Conservation (phyloP, 2,888 invertebrate species). For the Orthosia incerta region DNA sequence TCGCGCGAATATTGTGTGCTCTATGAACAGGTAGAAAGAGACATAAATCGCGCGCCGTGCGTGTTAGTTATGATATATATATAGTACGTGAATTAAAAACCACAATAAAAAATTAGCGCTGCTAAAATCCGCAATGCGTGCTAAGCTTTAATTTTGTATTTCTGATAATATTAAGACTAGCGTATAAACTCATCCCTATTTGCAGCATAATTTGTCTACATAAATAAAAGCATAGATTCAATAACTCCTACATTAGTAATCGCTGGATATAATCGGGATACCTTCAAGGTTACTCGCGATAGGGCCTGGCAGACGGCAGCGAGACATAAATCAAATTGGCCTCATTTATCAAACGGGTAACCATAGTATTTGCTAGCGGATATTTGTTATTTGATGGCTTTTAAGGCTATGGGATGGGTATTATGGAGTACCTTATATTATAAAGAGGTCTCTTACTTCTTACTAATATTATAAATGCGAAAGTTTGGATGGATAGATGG, state of each 20-base stretch:
- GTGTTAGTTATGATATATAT: too few species aligned
- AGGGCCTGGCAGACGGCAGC: conserved; percentile 34
- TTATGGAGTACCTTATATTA: neutral
- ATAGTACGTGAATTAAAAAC: too few species aligned
- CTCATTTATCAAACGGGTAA: conserved; percentile 54
- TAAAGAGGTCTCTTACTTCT: too few species aligned
- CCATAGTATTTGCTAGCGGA: conserved; percentile 34
- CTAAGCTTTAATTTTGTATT: too few species aligned
- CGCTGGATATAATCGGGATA: conserved; percentile 13
- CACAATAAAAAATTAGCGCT: too few species aligned
- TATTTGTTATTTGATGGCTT: conserved; percentile 47
- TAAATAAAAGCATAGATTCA: conserved; percentile 42
- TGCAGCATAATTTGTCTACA: conserved; percentile 28
- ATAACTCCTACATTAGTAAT: conserved; percentile 40
- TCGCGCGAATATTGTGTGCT: too few species aligned
- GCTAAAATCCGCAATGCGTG: too few species aligned
- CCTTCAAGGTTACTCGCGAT: conserved; percentile 39
- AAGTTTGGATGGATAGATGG: too few species aligned
- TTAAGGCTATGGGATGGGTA: conserved; percentile 8
- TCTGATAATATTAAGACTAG: conserved; percentile 15
- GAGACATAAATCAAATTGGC: conserved; percentile 54
- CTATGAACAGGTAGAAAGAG: too few species aligned
- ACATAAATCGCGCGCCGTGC: too few species aligned
- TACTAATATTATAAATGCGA: too few species aligned
- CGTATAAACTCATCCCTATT: neutral